Evolutionary conservation across 2,113 vertebrate genomes (phyloP).

Genomic region (Oenanthe melanoleuca): DNA sequence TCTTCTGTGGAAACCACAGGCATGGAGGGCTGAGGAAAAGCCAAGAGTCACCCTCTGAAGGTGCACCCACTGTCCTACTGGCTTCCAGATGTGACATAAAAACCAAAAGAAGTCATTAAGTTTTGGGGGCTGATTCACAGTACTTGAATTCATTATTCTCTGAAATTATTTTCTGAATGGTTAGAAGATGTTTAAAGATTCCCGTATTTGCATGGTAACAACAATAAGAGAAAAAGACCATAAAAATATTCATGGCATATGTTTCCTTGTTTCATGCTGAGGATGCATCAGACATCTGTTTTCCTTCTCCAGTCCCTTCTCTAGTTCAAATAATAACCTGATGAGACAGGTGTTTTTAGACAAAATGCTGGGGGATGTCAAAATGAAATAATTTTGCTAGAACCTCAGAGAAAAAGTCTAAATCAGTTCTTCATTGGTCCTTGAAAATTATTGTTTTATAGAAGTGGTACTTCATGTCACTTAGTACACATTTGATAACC

Average conservation of each 20-base stretch:
- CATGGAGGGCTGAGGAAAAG: not conserved
- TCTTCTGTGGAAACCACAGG: not conserved
- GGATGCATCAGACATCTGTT: not conserved
- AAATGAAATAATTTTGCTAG: not conserved
- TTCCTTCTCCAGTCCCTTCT: not conserved
- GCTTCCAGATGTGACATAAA: conserved; percentile 18
- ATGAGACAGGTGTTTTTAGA: conserved; percentile 3
- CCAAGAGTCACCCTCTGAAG: not conserved
- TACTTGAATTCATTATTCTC: not conserved
- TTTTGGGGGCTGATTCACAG: not conserved
- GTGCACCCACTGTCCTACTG: not conserved
- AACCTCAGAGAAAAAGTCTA: not conserved
- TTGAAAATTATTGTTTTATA: not conserved
- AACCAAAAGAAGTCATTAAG: not conserved
- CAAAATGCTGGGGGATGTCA: not conserved
- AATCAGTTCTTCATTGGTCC: not conserved
- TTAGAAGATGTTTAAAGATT: conserved; percentile 19
- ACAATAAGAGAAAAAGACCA: not conserved
- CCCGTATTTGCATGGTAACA: not conserved
- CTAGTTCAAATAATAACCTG: not conserved
- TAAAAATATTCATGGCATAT: not conserved
- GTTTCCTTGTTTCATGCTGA: not conserved
- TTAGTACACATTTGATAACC: not conserved
- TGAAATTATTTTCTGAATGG: not conserved
- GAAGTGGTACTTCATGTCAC: not conserved